These are phyloP conservation scores for Gorsachius magnificus DNA, from an alignment of 2,797 vertebrate species.

Conservation along the genomic window DNA sequence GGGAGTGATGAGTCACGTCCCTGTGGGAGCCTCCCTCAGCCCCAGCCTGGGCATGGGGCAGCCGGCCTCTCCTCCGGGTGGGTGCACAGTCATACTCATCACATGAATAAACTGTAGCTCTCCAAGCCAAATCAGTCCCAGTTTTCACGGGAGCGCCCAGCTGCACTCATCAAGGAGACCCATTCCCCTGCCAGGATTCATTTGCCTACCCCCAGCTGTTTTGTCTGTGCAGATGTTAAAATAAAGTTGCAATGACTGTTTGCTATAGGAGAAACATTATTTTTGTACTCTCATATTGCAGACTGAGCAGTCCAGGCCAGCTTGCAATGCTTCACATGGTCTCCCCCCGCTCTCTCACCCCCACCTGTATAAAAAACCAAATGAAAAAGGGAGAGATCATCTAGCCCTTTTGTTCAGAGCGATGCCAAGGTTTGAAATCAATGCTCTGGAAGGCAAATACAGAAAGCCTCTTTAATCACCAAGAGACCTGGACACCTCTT, in stretches of 20 bases:
- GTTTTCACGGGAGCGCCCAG: accelerated
- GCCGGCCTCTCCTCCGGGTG: not conserved
- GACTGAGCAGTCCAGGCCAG: not conserved
- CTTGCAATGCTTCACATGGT: not conserved
- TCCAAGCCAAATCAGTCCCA: not conserved
- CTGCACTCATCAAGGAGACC: not conserved
- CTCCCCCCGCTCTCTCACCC: not conserved
- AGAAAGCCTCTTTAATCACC: not conserved
- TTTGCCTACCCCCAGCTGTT: not conserved
- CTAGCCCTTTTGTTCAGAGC: not conserved
- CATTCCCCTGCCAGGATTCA: not conserved
- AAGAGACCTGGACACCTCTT: not conserved
- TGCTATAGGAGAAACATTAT: not conserved
- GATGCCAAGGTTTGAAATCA: not conserved
- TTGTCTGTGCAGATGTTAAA: not conserved
- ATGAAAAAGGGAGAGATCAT: accelerated
- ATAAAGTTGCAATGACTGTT: not conserved
- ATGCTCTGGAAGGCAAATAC: not conserved
- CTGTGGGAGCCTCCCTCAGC: not conserved
- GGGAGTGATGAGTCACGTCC: not conserved
- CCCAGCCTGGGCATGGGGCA: not conserved
- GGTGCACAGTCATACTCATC: not conserved
- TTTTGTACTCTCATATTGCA: not conserved
- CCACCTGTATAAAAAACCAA: not conserved
- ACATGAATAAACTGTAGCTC: not conserved